phyloP scores from a whole-genome alignment of 1,140 invertebrate species.

The Philaenus spumarius region DNA sequence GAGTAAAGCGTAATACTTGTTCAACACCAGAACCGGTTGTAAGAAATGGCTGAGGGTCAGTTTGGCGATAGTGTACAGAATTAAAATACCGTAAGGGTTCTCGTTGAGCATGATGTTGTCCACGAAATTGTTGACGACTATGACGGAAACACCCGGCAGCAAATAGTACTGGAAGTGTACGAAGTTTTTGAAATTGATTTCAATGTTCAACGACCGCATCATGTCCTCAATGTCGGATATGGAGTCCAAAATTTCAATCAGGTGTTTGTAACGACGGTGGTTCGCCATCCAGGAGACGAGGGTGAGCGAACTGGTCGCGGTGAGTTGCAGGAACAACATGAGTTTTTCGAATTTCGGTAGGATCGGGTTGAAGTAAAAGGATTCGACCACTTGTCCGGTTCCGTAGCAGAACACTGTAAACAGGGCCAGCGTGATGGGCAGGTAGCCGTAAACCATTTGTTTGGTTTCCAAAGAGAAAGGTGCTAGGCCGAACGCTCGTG shows the following conservation, averaged over 20 bases:
- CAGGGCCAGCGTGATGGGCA: not conserved
- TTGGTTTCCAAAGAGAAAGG: slow-evolving; percentile 4
- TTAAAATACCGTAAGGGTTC: not conserved
- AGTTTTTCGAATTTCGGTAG: slow-evolving; percentile 7
- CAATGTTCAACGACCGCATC: not conserved
- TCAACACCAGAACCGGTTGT: not conserved
- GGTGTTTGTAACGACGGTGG: not conserved
- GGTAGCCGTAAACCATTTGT: not conserved
- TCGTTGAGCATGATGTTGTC: slow-evolving; percentile 6
- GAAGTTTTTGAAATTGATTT: not conserved
- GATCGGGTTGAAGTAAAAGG: slow-evolving; percentile 8
- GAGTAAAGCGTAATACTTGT: not conserved
- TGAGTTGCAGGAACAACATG: slow-evolving; percentile 6
- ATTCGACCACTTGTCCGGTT: not conserved
- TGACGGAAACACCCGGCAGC: not conserved
- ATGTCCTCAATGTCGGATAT: not conserved
- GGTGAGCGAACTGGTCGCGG: not conserved
- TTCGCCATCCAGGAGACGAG: slow-evolving; percentile 2
- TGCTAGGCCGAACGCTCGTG: not conserved
- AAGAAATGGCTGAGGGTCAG: slow-evolving; percentile 7
- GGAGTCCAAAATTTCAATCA: not conserved
- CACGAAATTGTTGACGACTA: not conserved
- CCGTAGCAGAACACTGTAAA: not conserved
- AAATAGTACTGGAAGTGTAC: not conserved
- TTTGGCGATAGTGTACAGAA: slow-evolving; percentile 7